These are phyloP conservation scores for Aurelia sp. DNA, from an alignment of 30 jellyfish, hydroid and myxozoan genomes.

Conservation along the genomic window DNA sequence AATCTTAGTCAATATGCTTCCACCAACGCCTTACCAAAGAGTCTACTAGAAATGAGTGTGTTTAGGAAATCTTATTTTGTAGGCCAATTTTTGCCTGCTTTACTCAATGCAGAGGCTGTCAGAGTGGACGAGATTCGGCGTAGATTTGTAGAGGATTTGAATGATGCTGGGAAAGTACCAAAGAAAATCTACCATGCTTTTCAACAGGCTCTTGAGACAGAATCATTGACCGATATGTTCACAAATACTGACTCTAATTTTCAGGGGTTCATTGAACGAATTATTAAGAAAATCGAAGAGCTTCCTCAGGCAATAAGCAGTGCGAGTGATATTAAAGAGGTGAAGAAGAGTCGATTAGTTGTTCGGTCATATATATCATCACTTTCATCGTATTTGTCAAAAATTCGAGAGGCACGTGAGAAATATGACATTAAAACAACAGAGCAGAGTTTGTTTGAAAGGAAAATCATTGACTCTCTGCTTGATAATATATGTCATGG, in stretches of 20 bases:
- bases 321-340: neutral
- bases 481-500: constrained; percentile 50
- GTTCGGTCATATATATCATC: constrained; percentile 36
- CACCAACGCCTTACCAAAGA: constrained; percentile 17
- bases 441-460: neutral
- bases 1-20: constrained; percentile 8
- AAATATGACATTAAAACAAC: neutral
- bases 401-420: neutral
- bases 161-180: constrained; percentile 50
- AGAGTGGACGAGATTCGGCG: constrained; percentile 30
- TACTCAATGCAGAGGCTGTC: constrained; percentile 45
- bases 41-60: constrained; percentile 57
- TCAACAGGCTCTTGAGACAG: constrained; percentile 31
- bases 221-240: neutral
- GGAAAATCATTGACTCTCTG: constrained; percentile 2
- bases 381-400: constrained; percentile 11
- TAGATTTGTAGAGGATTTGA: constrained; percentile 31
- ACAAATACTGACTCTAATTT: neutral
- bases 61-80: constrained; percentile 49
- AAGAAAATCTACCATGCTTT: constrained; percentile 13
- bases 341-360: constrained; percentile 13
- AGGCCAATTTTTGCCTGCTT: constrained; percentile 62
- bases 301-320: constrained; percentile 17
- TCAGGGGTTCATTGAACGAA: constrained; percentile 12
- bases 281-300: constrained; percentile 20